Evolutionary conservation across 2,797 vertebrate species (phyloP).

Genomic region (Threskiornis aethiopicus): DNA sequence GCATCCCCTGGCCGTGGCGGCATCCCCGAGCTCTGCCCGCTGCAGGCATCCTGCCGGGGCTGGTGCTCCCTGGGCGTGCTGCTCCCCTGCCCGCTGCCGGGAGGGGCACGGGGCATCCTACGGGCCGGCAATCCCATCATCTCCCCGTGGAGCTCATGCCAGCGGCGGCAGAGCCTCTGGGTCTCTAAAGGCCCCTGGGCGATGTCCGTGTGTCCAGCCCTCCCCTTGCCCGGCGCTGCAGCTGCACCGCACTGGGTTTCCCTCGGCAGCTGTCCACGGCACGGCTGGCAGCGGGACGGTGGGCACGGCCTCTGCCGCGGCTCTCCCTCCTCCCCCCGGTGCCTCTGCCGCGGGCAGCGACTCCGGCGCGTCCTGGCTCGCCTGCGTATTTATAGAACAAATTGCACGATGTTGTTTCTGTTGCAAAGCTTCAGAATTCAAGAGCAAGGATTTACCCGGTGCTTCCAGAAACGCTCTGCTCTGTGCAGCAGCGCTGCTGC

Average conservation of each 20-base stretch:
- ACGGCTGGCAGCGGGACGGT: neutral
- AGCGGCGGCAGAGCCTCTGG: neutral
- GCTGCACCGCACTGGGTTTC: neutral
- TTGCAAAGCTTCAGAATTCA: conserved; percentile 8
- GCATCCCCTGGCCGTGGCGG: neutral
- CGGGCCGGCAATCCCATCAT: accelerated
- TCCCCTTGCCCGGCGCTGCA: neutral
- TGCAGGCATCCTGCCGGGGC: neutral
- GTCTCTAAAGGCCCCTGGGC: accelerated
- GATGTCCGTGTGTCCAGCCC: accelerated
- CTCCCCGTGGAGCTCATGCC: neutral
- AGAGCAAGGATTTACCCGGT: neutral
- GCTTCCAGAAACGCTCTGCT: neutral
- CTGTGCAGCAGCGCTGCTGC: neutral
- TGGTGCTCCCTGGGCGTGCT: neutral
- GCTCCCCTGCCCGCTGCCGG: accelerated
- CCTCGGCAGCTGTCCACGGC: neutral
- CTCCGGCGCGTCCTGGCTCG: conserved; percentile 41
- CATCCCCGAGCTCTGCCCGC: neutral
- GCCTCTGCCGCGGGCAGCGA: neutral
- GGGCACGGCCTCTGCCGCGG: accelerated
- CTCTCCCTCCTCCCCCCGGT: neutral
- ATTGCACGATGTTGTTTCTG: neutral
- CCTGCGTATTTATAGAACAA: conserved; percentile 52
- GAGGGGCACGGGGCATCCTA: neutral